Base-by-base conservation (phyloP, 2,888 invertebrate species). In the Doris montereyensis region DNA sequence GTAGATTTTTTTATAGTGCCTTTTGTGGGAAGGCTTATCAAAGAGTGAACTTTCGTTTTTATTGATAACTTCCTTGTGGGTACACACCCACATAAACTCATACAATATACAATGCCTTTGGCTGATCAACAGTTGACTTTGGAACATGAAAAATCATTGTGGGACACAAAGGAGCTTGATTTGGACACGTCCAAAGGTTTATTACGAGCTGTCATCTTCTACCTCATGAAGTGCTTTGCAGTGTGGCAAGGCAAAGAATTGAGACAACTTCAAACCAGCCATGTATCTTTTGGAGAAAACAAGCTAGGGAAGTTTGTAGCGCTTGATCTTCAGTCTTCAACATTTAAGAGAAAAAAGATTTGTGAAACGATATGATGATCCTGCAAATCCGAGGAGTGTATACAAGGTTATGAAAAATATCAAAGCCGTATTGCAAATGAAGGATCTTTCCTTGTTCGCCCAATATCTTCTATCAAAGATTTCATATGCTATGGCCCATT, bases 381-480 rank as follows among this genome's bases (percentile, higher is more conserved):
- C 70, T 4, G 41, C 28, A 2, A 79, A 79, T 52, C 79, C 79
- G 0, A 17, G 79, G 26, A 79, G 79, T 34, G 60, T 79, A 21
- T 79, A 79, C 58, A 79, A 79, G 60, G 58, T 79, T 17, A 10
- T 79, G 76, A 79, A 62, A 79, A 30, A 1, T 79, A 79, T 13
- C 32, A 30, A 5, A 60, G 76, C 10, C 70, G 76, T 35, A 32
- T 79, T 17, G 79, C 79, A 21, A 79, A 79, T 62, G 79, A 79
- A 60, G 79, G 79, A 2, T 70, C 79, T 0, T 71, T 79, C 24
- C 32, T 79, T 2, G 76, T 79, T 28, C 79, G 79, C 30, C 79
- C 79, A 28, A 79, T 79, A 41, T 71, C 75, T 13, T 79, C 79
- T 4, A 79, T 79, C 17, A 79, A 79, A 32, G 76, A 79, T 17